These are phyloP conservation scores for Silurus meridionalis DNA, from an alignment of 2,113 vertebrate species.

Conservation along the genomic window DNA sequence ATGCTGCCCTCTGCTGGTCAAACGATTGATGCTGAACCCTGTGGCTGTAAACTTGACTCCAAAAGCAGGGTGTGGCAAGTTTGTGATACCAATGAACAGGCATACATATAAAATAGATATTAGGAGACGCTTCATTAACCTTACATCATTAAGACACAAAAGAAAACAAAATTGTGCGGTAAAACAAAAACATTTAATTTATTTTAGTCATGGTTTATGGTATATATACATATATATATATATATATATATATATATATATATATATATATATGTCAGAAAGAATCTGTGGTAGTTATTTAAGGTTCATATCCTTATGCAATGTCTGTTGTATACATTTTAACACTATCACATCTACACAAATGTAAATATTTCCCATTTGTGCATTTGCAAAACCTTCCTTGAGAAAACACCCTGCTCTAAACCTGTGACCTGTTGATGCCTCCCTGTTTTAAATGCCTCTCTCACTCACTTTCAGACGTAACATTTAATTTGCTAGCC, in stretches of 20 bases:
- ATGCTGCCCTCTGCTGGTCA: slow-evolving; percentile 63
- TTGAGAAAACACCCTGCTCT: slow-evolving; percentile 21
- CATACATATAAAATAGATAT: background rate
- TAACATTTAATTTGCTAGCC: slow-evolving; percentile 69
- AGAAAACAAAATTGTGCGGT: background rate
- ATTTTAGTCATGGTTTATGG: background rate
- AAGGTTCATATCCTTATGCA: background rate
- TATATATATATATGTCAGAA: no score
- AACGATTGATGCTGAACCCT: slow-evolving; percentile 13
- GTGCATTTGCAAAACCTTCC: background rate
- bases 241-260: no score
- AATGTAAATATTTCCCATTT: background rate
- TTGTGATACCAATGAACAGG: background rate
- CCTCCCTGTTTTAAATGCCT: slow-evolving; percentile 47
- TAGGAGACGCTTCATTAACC: background rate
- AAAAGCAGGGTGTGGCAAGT: slow-evolving; percentile 10
- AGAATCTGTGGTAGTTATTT: background rate
- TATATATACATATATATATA: no score
- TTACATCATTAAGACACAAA: slow-evolving; percentile 5
- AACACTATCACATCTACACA: background rate
- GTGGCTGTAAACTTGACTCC: background rate
- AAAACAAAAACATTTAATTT: background rate
- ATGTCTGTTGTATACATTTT: background rate
- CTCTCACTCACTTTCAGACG: slow-evolving; percentile 26
- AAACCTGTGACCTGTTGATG: slow-evolving; percentile 43